phyloP scores from a whole-genome alignment of 2,113 vertebrate genomes.

The Colaptes auratus region DNA sequence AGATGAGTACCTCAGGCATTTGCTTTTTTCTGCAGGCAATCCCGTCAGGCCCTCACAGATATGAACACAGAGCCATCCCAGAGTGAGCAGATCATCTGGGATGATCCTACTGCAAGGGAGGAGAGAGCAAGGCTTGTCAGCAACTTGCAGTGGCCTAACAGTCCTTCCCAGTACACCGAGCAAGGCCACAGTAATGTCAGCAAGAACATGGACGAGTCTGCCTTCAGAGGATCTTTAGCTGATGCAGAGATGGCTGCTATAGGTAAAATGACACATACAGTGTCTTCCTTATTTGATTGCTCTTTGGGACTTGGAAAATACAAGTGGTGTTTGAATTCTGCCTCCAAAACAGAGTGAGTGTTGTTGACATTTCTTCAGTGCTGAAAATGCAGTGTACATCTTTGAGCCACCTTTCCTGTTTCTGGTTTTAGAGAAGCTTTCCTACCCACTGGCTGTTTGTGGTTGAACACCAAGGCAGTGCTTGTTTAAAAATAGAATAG shows the following conservation, averaged over 20 bases:
- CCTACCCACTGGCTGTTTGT: background rate
- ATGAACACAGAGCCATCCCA: slow-evolving; percentile 94
- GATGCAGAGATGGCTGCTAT: slow-evolving; percentile 85
- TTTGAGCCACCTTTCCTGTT: background rate
- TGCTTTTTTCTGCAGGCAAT: slow-evolving; percentile 77
- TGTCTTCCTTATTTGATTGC: background rate
- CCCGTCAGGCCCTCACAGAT: slow-evolving; percentile 82
- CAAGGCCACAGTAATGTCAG: slow-evolving; percentile 44
- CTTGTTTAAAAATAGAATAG: background rate
- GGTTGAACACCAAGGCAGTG: background rate
- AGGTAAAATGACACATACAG: slow-evolving; percentile 73
- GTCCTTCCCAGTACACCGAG: slow-evolving; percentile 89
- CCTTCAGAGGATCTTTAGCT: slow-evolving; percentile 75
- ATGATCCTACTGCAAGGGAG: slow-evolving; percentile 94
- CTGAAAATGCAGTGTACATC: background rate
- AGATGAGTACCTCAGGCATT: background rate
- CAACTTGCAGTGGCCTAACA: slow-evolving; percentile 92
- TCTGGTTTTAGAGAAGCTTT: background rate
- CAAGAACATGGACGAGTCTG: slow-evolving; percentile 58
- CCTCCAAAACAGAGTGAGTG: background rate
- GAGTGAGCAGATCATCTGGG: slow-evolving; percentile 97
- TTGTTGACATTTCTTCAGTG: background rate
- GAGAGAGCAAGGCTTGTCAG: slow-evolving; percentile 94
- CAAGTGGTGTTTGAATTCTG: background rate
- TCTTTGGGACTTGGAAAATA: background rate